Base-by-base conservation (phyloP, 2,797 vertebrate genomes). In the Artibeus jamaicensis region DNA sequence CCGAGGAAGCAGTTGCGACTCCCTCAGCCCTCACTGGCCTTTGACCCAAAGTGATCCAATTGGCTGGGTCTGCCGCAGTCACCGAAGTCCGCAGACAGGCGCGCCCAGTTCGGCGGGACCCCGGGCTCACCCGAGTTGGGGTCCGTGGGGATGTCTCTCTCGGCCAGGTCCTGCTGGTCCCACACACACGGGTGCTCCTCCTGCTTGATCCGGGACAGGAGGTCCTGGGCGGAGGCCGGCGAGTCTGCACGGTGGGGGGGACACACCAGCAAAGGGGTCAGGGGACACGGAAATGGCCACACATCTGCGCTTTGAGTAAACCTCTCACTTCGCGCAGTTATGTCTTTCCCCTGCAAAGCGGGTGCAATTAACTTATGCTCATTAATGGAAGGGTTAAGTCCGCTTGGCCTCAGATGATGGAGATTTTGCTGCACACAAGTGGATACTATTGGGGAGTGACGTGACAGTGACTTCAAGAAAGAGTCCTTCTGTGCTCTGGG, bases 131-230 rank as follows among this genome's bases (percentile, higher is more conserved):
- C 98, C 96, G 98, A 96, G 48, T 95, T 90, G 16, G 98, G 97
- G 62, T 98, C 98, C 1, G 98, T 98, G 29, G 98, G 90, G 91
- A 96, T 39, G 5, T 98, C 98, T 86, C 98, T 98, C 37, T 98
- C 98, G 0, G 98, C 98, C 70, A 98, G 79, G 79, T 98, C 98
- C 74, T 98, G 98, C 5, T 95, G 98, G 94, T 98, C 98, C 96
- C 98, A 98, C 15, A 98, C 97, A 55, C 98, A 98, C 5, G 98
- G 95, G 74, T 95, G 92, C 7, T 98, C 98, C 16, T 98, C 98
- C 0, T 98, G 98, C 89, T 98, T 98, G 79, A 97, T 96, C 97
- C 98, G 98, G 0, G 98, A 98, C 81, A 96, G 89, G 57, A 98
- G 98, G 7, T 98, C 97, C 0, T 98, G 98, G 88, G 98, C 98